Base-by-base conservation (phyloP, 2,888 invertebrate species). In the Drymonia ruficornis region DNA sequence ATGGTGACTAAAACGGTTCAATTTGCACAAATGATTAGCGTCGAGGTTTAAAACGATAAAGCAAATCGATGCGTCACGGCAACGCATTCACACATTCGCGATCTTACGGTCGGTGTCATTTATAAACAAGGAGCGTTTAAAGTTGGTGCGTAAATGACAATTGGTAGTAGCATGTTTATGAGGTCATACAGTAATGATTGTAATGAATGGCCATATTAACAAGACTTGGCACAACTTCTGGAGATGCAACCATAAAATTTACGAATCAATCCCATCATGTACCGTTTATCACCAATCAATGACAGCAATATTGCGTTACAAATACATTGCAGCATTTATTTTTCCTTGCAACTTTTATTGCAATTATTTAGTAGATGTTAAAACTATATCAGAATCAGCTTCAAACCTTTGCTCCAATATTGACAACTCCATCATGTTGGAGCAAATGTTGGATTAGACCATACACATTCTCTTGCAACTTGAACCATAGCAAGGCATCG, bases 21-120 rank as follows among this genome's bases (percentile, higher is more conserved):
- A 73, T 81, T 76, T 73, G 69, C 70, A 65, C 50, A 65, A 71
- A 72, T 69, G 70, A 72, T 83, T 81, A 77, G 74, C 69, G 66
- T 67, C 66, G 72, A 74, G 69, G 71, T 66, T 74, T 71, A 72
- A 79, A 78, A 74, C 72, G 70, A 67, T 76, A 74, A 79, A 74
- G 76, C 67, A 79, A 84, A 83, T 78, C 72, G 66, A 81, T 82
- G 78, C 78, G 80, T 78, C 80, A 78, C 72, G 66, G 70, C 59
- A 70, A 59, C 63, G 65, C 67, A 65, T 71, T 67, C 67, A 43
- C 70, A 70, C 67, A 64, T 61, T 66, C 63, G 64, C 63, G 49
- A 53, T 50, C 49, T 44, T 43, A 51, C 31, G 43, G 42, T 52
- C 45, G 53, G 36, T 46, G 31, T 63, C 65, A 70, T 55, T 53